Conservation (phyloP, 2,888 invertebrate genomes). For the Lordiphosa andalusiaca region DNA sequence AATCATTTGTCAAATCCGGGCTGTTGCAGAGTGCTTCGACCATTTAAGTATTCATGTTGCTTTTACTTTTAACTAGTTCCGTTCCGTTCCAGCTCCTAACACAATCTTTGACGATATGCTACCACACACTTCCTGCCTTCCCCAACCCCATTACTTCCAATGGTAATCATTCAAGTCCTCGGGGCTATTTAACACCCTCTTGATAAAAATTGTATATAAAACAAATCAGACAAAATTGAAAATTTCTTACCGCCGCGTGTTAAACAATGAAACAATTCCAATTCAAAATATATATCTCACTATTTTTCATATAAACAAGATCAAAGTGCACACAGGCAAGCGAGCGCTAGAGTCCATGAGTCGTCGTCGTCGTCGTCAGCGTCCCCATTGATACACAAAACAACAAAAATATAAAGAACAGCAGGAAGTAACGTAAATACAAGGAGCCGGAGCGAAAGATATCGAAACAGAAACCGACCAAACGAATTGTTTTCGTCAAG, state of each 20-base stretch:
- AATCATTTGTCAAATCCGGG: too few relatives aligned
- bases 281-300: conserved; percentile 56
- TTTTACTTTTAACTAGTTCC: too few relatives aligned
- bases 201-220: conserved; percentile 65
- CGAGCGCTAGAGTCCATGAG: conserved; percentile 46
- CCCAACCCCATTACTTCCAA: conserved; percentile 16
- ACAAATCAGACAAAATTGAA: conserved; percentile 27
- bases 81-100: conserved; percentile 7
- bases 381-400: conserved; percentile 65
- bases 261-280: conserved; percentile 39
- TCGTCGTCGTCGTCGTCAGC: conserved; percentile 31
- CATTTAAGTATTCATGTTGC: too few relatives aligned
- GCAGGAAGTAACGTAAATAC: conserved; percentile 73
- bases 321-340: conserved; percentile 59
- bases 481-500: conserved; percentile 69
- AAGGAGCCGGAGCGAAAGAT: conserved; percentile 23
- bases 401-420: conserved; percentile 27
- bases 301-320: conserved; percentile 70
- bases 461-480: conserved; percentile 33
- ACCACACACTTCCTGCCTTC: conserved; percentile 45
- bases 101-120: conserved; percentile 42
- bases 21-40: too few relatives aligned
- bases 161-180: conserved; percentile 34
- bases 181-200: conserved; percentile 62
- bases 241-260: conserved; percentile 15